A percentile compares a stretch with the other conserved stretches of the same genome.
Evolutionary conservation across 2,797 vertebrate genomes (phyloP).

Genomic region (Galagoides demidoff): DNA sequence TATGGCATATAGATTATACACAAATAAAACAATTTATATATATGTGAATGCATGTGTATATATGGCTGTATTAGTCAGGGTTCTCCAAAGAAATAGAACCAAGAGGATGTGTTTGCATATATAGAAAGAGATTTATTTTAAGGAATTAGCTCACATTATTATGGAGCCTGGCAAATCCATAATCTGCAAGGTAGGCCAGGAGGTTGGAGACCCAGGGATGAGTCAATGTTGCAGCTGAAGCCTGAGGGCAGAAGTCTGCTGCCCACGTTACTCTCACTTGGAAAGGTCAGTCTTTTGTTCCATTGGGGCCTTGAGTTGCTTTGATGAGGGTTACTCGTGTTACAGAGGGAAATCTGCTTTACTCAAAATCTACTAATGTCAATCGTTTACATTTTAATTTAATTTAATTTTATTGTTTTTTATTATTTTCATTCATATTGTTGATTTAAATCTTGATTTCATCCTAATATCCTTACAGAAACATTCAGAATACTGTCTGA

Average conservation of each 20-base stretch:
- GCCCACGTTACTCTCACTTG: background rate
- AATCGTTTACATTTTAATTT: no score
- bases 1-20: background rate
- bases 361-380: background rate
- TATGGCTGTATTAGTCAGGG: background rate
- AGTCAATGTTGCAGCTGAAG: background rate
- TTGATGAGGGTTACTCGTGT: background rate
- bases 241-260: background rate
- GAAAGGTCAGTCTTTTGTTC: background rate
- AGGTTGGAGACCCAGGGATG: background rate
- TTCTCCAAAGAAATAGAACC: background rate
- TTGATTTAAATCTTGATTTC: background rate
- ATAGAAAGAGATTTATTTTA: background rate
- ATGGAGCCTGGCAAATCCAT: background rate
- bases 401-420: no score
- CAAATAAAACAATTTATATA: background rate
- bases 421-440: no score
- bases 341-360: background rate
- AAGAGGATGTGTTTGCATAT: background rate
- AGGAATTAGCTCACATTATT: background rate
- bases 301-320: background rate
- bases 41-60: background rate
- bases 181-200: background rate
- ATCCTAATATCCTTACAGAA: background rate
- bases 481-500: conserved; percentile 18